These are phyloP conservation scores for Cremastobaeus sp. DNA, from an alignment of 2,888 invertebrate species.

Conservation along the genomic window DNA sequence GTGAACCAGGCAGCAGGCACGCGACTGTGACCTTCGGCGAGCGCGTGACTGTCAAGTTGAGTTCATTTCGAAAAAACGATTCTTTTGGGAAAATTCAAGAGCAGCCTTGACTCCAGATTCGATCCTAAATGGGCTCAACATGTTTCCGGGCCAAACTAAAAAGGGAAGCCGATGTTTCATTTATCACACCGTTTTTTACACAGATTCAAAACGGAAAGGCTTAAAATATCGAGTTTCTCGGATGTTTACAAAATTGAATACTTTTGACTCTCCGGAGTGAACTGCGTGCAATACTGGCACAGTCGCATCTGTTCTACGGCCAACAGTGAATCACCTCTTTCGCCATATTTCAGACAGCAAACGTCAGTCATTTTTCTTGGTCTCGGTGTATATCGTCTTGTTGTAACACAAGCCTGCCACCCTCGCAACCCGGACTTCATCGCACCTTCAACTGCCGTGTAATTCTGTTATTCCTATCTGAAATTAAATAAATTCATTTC, in stretches of 20 bases:
- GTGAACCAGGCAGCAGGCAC: constrained; percentile 1
- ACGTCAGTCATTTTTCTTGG: constrained; percentile 17
- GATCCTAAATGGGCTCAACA: not conserved
- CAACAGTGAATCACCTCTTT: constrained; percentile 12
- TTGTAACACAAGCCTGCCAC: constrained; percentile 23
- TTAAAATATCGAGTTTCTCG: too few relatives aligned
- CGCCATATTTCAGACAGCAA: constrained; percentile 8
- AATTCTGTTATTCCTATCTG: constrained; percentile 77
- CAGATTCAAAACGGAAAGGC: too few relatives aligned
- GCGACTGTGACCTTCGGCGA: constrained; percentile 15
- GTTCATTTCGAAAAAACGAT: not conserved
- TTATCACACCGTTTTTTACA: too few relatives aligned
- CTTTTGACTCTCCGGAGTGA: too few relatives aligned
- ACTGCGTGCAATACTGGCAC: too few relatives aligned
- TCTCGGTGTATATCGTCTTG: constrained; percentile 17
- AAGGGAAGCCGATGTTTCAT: too few relatives aligned
- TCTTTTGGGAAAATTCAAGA: not conserved
- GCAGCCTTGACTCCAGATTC: not conserved
- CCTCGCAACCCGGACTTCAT: constrained; percentile 72
- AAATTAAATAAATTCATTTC: constrained; percentile 79
- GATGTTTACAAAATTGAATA: too few relatives aligned
- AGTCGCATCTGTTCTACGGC: too few relatives aligned
- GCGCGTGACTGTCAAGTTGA: constrained; percentile 1
- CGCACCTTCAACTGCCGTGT: constrained; percentile 77
- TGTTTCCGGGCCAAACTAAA: not conserved